Base-by-base conservation (phyloP, 37 sponge, comb jelly and placozoan species). In the Halichondria panicea region DNA sequence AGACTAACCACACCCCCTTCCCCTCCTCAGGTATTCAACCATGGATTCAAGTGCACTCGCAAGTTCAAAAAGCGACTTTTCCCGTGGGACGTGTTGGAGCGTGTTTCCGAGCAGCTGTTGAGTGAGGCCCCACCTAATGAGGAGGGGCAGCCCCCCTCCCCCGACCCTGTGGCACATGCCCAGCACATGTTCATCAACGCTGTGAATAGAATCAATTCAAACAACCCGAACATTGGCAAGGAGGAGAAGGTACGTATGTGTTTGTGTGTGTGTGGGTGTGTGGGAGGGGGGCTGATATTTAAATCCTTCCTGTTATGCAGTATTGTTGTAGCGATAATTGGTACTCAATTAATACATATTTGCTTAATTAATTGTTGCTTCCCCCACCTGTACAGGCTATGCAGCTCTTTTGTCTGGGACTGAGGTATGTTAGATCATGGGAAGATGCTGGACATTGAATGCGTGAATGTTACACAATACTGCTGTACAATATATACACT, bases 81-180 rank as follows among this genome's bases (percentile, higher is more conserved):
- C 46, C 34, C 80, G 11, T 86, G 87, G 87, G 87, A 86, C 57
- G 13, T 79, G 19, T 43, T 86, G 27, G 87, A 86, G 63, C 27
- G 70, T 38, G 76, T 68, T 7, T 34, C 22, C 28, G 73, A 78
- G n/a, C 46, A 71, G 33, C 31, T 35, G 58, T 42, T 70, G 13
- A n/a, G 18, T 18, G 63, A 76, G 40, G 50, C 63, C 19, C 38
- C 35, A 27, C 3, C 27, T n/a, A n/a, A n/a, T n/a, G n/a, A n/a
- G n/a, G n/a, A n/a, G n/a, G n/a, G n/a, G n/a, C n/a, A n/a, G n/a
- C n/a, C 25, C 24, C 19, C 73, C 4, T 50, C 73, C 35, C 73
- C 73, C 39, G 69, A 69, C 4, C 45, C 39, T 8, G 80, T 45
- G 48, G 13, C 33, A 19, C 43, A 42, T 22, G 67, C 31, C 48